Base-by-base conservation (phyloP, 1,140 invertebrate species). In the Vollenhovia emeryi region DNA sequence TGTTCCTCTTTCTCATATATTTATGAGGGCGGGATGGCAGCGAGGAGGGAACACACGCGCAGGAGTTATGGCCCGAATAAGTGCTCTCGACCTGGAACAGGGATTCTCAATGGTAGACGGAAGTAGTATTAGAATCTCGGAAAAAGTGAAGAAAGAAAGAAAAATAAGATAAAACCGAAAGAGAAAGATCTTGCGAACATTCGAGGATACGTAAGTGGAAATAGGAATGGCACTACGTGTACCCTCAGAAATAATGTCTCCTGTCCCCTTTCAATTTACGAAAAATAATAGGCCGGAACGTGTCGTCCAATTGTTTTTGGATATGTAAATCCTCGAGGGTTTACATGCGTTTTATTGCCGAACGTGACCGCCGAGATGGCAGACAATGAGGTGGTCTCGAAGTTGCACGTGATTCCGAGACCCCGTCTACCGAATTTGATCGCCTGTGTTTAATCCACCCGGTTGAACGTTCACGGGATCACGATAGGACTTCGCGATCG, bases 31-130 rank as follows among this genome's bases (percentile, higher is more conserved):
- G 92, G 90, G 92, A 91, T 90, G 89, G 92, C 87, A 88, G 91
- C 92, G 92, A 92, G 87, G 87, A 85, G 93, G 91, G 91, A 92
- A 93, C 88, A 88, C 83, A 90, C 80, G 90, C 88, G 90, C 91
- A 86, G 87, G 91, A 93, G 93, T 94, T 94, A 94, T 94, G 93
- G 92, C 89, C 92, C 93, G 93, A 91, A 91, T 94, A 94, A 94
- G 93, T 94, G 92, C 92, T 94, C 92, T 89, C 88, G 92, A 94
- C 91, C 91, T 89, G 87, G 84, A 90, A 91, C 91, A 93, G 91
- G 86, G 92, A 92, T 93, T 93, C 91, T 93, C 93, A 91, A 40
- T 50, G 50, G 8, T 59, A 18, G 27, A 82, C 36, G 50, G 8
- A 82, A 18, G 11, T 73, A 18, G 36, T 43, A 71, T 80, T 80